These are phyloP conservation scores for Tretioscincus oriximinensis DNA, from an alignment of 2,113 vertebrate species.

Conservation along the genomic window DNA sequence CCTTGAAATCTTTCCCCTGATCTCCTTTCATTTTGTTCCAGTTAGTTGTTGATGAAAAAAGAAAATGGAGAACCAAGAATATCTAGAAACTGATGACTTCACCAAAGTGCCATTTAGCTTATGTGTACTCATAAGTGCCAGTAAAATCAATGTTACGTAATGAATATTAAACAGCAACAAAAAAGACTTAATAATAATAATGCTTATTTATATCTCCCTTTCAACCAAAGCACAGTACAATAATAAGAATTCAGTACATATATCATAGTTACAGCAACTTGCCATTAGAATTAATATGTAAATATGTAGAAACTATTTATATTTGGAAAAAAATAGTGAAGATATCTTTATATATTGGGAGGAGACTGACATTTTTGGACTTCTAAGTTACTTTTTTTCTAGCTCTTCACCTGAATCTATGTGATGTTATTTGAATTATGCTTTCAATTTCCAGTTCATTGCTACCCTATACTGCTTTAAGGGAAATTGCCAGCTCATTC, in stretches of 20 bases:
- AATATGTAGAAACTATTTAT: not conserved
- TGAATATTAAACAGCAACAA: constrained; percentile 36
- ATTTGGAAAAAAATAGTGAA: not conserved
- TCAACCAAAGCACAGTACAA: too few species aligned
- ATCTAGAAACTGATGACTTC: not conserved
- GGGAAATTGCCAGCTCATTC: too few species aligned
- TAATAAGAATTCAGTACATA: too few species aligned
- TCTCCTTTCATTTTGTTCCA: not conserved
- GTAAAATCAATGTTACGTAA: constrained; percentile 31
- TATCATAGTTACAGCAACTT: too few species aligned
- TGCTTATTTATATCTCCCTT: too few species aligned
- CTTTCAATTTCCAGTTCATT: too few species aligned
- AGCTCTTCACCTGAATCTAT: too few species aligned
- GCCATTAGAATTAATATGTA: too few species aligned
- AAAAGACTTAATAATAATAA: too few species aligned
- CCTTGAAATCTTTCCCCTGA: not conserved
- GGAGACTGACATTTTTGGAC: not conserved
- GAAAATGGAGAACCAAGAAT: not conserved
- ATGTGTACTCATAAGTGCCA: not conserved
- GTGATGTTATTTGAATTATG: too few species aligned
- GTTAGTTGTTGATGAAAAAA: not conserved
- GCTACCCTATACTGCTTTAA: too few species aligned
- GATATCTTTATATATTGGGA: not conserved
- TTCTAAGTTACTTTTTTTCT: too few species aligned
- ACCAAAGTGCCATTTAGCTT: not conserved